Conservation (phyloP, 2,797 vertebrate genomes). For the Onychomys leucogaster region DNA sequence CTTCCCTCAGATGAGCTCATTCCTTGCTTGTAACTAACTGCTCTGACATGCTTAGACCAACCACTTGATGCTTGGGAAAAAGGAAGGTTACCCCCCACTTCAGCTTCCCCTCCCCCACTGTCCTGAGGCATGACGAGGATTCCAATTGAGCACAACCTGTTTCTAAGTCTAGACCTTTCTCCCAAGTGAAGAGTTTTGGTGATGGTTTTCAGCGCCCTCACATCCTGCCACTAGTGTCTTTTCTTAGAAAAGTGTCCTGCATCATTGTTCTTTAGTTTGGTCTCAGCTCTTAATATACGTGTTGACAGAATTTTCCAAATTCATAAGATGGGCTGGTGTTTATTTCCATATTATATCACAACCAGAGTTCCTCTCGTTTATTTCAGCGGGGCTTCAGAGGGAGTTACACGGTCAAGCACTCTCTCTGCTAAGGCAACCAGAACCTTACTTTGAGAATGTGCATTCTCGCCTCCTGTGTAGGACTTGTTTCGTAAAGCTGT, state of each 20-base stretch:
- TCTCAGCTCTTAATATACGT: background rate
- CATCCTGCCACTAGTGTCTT: background rate
- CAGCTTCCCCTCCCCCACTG: background rate
- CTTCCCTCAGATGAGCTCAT: background rate
- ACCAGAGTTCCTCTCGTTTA: background rate
- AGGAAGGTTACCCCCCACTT: background rate
- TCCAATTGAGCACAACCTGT: background rate
- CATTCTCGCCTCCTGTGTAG: background rate
- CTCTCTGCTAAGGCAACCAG: background rate
- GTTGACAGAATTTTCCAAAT: background rate
- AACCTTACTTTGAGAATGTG: background rate
- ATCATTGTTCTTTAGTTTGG: background rate
- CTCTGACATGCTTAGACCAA: background rate
- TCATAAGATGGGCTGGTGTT: background rate
- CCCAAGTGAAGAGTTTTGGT: background rate
- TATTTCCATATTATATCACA: conserved; percentile 6
- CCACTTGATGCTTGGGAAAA: background rate
- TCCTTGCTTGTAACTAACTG: background rate
- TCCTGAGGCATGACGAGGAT: background rate
- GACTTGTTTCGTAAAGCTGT: conserved; percentile 18
- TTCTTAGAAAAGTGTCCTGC: background rate
- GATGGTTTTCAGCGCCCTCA: background rate
- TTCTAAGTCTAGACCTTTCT: background rate
- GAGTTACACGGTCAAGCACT: background rate
- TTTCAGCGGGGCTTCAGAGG: background rate